These are phyloP conservation scores for Canis aureus DNA, from an alignment of 2,113 vertebrate genomes.

Conservation along the genomic window DNA sequence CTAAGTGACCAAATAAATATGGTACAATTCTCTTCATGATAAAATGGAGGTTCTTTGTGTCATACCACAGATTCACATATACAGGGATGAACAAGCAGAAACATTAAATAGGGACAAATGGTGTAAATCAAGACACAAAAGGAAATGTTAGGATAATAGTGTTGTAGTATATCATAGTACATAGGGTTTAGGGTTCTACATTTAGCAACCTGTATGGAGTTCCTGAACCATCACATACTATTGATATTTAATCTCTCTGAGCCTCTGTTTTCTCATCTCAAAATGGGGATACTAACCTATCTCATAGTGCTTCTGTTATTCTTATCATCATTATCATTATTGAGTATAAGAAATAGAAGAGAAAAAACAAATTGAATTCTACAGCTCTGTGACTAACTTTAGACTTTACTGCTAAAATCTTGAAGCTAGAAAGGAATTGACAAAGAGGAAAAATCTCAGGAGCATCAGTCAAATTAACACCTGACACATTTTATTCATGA, in stretches of 20 bases:
- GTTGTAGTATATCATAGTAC: neutral
- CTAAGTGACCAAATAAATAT: neutral
- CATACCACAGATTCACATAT: neutral
- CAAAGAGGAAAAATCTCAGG: constrained; percentile 33
- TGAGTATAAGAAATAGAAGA: neutral
- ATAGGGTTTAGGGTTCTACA: neutral
- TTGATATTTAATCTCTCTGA: neutral
- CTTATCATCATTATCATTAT: neutral
- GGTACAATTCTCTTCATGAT: neutral
- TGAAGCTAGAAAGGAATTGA: constrained; percentile 12
- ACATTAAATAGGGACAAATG: neutral
- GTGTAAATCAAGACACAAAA: neutral
- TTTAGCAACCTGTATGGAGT: neutral
- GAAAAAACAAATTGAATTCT: neutral
- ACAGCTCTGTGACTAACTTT: neutral
- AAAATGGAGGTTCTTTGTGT: neutral
- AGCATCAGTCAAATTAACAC: constrained; percentile 26
- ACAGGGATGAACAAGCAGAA: neutral
- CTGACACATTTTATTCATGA: neutral
- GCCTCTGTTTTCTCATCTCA: neutral
- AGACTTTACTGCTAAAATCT: neutral
- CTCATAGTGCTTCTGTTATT: neutral
- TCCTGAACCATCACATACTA: neutral
- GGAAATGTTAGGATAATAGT: neutral
- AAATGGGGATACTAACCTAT: neutral